Evolutionary conservation across 2,797 vertebrate genomes (phyloP), one percentile per base, ranked within the genome.

Genomic region (Loris lydekkerianus): DNA sequence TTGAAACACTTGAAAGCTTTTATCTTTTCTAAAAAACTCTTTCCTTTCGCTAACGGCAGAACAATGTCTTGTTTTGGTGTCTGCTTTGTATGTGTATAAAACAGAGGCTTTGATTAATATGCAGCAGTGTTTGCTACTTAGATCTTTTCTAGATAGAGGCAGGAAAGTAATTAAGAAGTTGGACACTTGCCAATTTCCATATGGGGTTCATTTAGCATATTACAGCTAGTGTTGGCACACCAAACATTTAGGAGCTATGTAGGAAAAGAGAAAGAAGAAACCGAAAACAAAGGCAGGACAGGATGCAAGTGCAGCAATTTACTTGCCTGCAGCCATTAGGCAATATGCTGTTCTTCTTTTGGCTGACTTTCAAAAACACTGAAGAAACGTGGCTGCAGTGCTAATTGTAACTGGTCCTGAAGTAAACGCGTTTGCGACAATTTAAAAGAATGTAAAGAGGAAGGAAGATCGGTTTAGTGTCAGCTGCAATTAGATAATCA

Each of bases 401-500:
- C 97, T 98, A 97, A 98, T 98, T 98, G 97, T 96, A 83, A 94
- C 97, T 17, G 81, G 97, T 98, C 98, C 95, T 58, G 83, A 97
- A 98, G 97, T 98, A 97, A 98, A 97, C 98, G 98, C 97, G 96
- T 98, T 98, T 97, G 97, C 98, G 98, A 98, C 98, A 98, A 87
- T 96, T 94, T 97, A 94, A 96, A 96, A 98, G 98, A 98, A 98
- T 97, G 96, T 98, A 97, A 97, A 98, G 97, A 97, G 98, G 98
- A 98, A 97, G 97, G 97, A 98, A 98, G 98, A 98, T 98, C 40
- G 96, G 98, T 98, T 98, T 98, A 98, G 97, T 98, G 98, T 98
- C 98, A 97, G 97, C 98, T 97, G 96, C 97, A 98, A 98, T 98
- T 98, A 98, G 98, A 98, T 98, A 98, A 98, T 98, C 98, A 98